Percentiles rank a stretch among this genome's conserved stretches.
Evolutionary conservation across 2,113 vertebrate genomes (phyloP).

Genomic region (Bucco capensis): DNA sequence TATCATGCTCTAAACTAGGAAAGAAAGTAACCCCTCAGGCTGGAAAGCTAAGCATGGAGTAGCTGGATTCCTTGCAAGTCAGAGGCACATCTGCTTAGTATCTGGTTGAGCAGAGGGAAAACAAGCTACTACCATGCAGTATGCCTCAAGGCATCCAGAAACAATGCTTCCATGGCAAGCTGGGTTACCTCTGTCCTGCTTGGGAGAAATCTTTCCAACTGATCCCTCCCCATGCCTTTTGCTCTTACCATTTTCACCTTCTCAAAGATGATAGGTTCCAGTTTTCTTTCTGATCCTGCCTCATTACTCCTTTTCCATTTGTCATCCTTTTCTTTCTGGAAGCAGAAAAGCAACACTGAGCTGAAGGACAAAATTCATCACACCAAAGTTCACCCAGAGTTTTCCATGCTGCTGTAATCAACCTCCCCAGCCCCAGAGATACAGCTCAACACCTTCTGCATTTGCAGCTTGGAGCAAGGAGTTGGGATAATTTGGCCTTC

Average conservation of each 20-base stretch:
- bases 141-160: neutral
- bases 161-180: neutral
- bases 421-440: neutral
- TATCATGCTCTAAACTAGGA: neutral
- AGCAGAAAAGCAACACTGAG: neutral
- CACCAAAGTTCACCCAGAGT: neutral
- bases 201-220: neutral
- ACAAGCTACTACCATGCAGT: neutral
- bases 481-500: too few relatives aligned
- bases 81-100: neutral
- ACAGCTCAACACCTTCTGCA: neutral
- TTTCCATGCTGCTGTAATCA: neutral
- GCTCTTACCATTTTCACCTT: constrained; percentile 92
- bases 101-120: neutral
- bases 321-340: constrained; percentile 86
- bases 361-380: neutral
- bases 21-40: neutral
- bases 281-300: constrained; percentile 78
- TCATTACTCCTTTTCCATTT: constrained; percentile 84
- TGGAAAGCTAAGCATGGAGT: neutral
- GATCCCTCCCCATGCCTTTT: neutral
- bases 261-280: constrained; percentile 91
- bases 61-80: neutral
- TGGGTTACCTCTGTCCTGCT: neutral
- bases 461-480: too few relatives aligned